A percentile compares a stretch with the other conserved stretches of the same genome.
phyloP scores from a whole-genome alignment of 2,113 vertebrate genomes.

The Pelobates fuscus region DNA sequence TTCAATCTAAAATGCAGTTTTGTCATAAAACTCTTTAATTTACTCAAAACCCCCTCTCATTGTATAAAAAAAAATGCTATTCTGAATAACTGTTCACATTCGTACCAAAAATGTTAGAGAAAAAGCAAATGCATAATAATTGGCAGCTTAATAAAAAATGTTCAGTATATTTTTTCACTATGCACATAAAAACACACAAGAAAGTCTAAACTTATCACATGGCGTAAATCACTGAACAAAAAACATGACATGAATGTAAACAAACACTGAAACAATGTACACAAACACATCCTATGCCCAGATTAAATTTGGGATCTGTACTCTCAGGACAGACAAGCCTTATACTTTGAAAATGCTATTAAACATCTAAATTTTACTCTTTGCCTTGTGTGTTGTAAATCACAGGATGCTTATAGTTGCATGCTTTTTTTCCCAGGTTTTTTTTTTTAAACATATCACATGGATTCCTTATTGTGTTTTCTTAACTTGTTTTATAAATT shows the following conservation, averaged over 20 bases:
- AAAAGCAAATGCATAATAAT: too few relatives aligned
- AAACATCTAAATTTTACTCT: conserved; percentile 41
- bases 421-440: conserved; percentile 42
- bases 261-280: conserved; percentile 5
- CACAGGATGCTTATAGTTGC: conserved; percentile 52
- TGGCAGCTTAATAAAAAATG: too few relatives aligned
- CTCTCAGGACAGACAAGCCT: too few relatives aligned
- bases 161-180: conserved; percentile 8
- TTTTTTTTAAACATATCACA: conserved; percentile 53
- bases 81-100: too few relatives aligned
- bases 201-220: conserved; percentile 22
- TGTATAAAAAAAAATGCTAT: neutral
- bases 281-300: conserved; percentile 1
- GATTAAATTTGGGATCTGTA: neutral
- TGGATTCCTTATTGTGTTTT: conserved; percentile 59
- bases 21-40: neutral
- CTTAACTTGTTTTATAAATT: conserved; percentile 71
- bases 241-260: conserved; percentile 31
- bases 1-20: conserved; percentile 16
- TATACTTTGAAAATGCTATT: too few relatives aligned
- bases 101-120: too few relatives aligned
- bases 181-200: conserved; percentile 12
- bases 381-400: conserved; percentile 1
- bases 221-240: conserved; percentile 26
- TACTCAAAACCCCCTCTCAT: neutral